Base-by-base conservation (phyloP, 2,113 vertebrate genomes). In the Nycticebus coucang region DNA sequence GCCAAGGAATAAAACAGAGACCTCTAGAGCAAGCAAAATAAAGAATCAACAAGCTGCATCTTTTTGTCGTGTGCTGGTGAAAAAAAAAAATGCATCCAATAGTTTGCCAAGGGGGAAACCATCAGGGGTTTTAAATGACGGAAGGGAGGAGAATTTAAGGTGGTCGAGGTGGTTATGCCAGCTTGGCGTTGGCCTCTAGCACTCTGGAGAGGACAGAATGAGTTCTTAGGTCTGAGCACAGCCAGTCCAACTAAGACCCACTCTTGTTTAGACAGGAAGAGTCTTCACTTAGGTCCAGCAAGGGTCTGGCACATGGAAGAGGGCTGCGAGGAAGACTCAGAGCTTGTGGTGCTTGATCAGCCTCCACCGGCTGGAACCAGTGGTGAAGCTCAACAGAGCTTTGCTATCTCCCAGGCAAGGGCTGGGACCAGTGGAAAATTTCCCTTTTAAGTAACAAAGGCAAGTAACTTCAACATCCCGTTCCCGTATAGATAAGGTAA, bases 1-100 rank as follows among this genome's bases (percentile, higher is more conserved):
- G 22, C 37, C 64, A 71, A 78, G 90, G 41, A 75, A 91, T 28
- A 79, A 79, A 74, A 66, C 57, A 81, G 66, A 95, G 30, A 85
- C 19, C 50, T 60, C 41, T 68, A 68, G 75, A 28, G 55, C 69
- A 86, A 92, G 22, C 7, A 30, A 92, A 94, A 71, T 64, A 57
- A 66, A 50, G 1, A 14, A 80, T 22, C 22, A 74, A 81, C 85
- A 80, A 26, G 12, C 50, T 79, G 80, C 33, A 33, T 17, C 5
- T 50, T 71, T 69, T 35, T 53, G 81, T 19, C 50, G 68, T 6
- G 19, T 35, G 79, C 28, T 53, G 55, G 11, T 66, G 41, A 91
- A 77, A 71, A 57, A 81, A 77, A 71, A 57, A 81, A 91, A 91
- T 7, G 57, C 15, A 28, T 6, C 21, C 7, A 14, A n/a, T 10